phyloP scores from a whole-genome alignment of 2,888 invertebrate genomes.

The Blastobasis lacticolella region DNA sequence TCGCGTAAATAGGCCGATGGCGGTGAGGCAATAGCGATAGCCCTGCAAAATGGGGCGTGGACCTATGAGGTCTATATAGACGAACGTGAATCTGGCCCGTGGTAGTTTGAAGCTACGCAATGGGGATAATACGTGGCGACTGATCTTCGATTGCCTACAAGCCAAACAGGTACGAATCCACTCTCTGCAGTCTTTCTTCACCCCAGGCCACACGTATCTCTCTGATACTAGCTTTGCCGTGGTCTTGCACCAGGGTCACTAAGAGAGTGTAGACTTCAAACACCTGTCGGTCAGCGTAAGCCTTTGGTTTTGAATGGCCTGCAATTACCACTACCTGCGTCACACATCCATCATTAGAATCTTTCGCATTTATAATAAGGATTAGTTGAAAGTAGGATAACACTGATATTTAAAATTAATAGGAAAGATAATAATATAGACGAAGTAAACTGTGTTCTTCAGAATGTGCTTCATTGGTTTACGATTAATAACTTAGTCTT shows the following conservation, averaged over 20 bases:
- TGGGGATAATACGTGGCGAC: conserved; percentile 16
- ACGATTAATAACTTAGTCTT: too few species aligned
- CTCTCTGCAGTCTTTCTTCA: conserved; percentile 12
- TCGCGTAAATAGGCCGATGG: background rate
- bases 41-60: background rate
- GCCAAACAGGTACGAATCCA: conserved; percentile 23
- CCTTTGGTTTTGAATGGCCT: conserved; percentile 12
- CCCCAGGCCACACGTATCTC: conserved; percentile 16
- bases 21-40: background rate
- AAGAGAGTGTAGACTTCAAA: conserved; percentile 10
- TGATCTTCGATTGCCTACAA: conserved; percentile 33
- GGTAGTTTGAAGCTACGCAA: background rate
- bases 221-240: conserved; percentile 11
- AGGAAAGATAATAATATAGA: too few species aligned
- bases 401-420: too few species aligned
- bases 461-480: too few species aligned
- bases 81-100: background rate
- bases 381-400: too few species aligned
- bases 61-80: background rate
- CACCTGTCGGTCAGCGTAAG: conserved; percentile 4
- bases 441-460: too few species aligned
- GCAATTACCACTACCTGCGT: background rate
- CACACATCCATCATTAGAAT: too few species aligned
- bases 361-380: too few species aligned
- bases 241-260: conserved; percentile 14